These are phyloP conservation scores for Sparus aurata DNA, from an alignment of 2,797 vertebrate species.

Conservation along the genomic window DNA sequence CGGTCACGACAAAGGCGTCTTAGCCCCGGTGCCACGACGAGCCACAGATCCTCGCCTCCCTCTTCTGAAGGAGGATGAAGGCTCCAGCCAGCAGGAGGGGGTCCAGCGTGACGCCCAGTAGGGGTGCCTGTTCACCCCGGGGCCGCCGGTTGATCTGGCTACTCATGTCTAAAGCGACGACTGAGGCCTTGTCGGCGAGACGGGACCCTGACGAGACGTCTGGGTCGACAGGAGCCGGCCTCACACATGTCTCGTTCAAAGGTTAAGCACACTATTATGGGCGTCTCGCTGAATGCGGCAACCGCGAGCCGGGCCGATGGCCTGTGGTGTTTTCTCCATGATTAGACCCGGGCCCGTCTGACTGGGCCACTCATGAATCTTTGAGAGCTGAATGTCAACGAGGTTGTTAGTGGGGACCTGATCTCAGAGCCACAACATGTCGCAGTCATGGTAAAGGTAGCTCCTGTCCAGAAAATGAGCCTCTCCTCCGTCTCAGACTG, in stretches of 20 bases:
- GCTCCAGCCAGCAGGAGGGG: slow-evolving; percentile 59
- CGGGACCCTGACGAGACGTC: slow-evolving; percentile 62
- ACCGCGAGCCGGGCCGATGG: slow-evolving; percentile 49
- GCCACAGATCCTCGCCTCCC: slow-evolving; percentile 10
- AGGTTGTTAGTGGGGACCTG: slow-evolving; percentile 56
- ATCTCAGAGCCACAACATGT: not conserved
- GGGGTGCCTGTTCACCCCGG: slow-evolving; percentile 58
- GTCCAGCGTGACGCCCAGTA: slow-evolving; percentile 54
- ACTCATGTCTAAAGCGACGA: slow-evolving; percentile 60
- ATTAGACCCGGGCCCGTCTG: slow-evolving; percentile 62
- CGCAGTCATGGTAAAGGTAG: slow-evolving; percentile 11
- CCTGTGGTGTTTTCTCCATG: slow-evolving; percentile 71
- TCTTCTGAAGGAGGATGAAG: slow-evolving; percentile 51
- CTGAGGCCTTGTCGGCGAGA: slow-evolving; percentile 54
- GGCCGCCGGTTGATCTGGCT: slow-evolving; percentile 70
- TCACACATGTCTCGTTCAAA: slow-evolving; percentile 70
- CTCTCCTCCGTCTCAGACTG: slow-evolving; percentile 1
- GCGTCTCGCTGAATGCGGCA: slow-evolving; percentile 45
- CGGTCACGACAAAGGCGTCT: slow-evolving; percentile 39
- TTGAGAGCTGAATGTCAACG: slow-evolving; percentile 69
- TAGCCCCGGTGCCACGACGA: slow-evolving; percentile 2
- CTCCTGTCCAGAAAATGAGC: slow-evolving; percentile 4
- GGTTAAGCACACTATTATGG: slow-evolving; percentile 77
- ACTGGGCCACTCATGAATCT: slow-evolving; percentile 72
- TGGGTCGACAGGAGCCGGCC: slow-evolving; percentile 58